Evolutionary conservation across 1,140 invertebrate species (phyloP).

Genomic region (Dendrolimus kikuchii): DNA sequence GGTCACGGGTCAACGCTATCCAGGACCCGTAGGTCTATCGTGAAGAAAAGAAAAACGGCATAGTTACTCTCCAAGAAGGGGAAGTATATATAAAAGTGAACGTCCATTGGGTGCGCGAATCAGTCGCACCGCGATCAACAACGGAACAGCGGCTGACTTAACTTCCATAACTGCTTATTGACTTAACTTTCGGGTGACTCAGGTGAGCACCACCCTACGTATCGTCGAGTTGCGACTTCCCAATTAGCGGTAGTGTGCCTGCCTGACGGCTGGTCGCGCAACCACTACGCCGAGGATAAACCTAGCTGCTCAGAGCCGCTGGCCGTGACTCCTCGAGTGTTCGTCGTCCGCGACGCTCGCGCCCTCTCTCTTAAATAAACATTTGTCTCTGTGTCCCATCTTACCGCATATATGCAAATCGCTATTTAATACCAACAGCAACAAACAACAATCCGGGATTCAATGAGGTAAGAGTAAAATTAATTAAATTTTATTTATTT

Average conservation of each 20-base stretch:
- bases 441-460: constrained; percentile 16
- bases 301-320: constrained; percentile 1
- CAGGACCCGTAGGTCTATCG: constrained; percentile 19
- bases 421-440: constrained; percentile 9
- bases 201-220: constrained; percentile 17
- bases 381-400: neutral
- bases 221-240: neutral
- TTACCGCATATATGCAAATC: constrained; percentile 15
- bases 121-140: constrained; percentile 46
- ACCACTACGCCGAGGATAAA: constrained; percentile 5
- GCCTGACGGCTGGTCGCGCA: constrained; percentile 8
- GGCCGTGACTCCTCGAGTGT: constrained; percentile 11
- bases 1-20: constrained; percentile 22
- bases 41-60: constrained; percentile 14
- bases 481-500: no score
- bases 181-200: constrained; percentile 6
- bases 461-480: constrained; percentile 44
- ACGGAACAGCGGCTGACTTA: constrained; percentile 21
- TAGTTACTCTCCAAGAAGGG: constrained; percentile 30
- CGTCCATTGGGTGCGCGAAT: constrained; percentile 41
- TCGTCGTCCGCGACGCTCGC: constrained; percentile 19
- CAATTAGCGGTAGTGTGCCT: constrained; percentile 15
- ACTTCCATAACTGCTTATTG: neutral
- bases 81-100: constrained; percentile 50
- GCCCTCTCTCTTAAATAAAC: constrained; percentile 2